Percentiles rank a stretch among this genome's conserved stretches.
Conservation (phyloP, 2,888 invertebrate genomes). For the Parascotia fuliginaria region DNA sequence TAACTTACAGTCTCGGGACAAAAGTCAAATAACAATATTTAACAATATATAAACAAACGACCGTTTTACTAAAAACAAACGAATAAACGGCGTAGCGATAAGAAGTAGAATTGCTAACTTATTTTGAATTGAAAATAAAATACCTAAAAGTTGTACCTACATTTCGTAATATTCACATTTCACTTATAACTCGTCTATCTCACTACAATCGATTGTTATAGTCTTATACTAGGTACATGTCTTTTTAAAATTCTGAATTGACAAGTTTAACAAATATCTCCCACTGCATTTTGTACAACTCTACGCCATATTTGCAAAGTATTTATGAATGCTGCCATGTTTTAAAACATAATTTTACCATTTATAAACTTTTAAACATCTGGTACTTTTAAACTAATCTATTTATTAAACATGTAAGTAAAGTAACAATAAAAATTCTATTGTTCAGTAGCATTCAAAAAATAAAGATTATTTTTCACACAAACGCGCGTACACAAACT, state of each 20-base stretch:
- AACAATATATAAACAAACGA: constrained; percentile 55
- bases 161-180: constrained; percentile 79
- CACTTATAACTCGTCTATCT: constrained; percentile 62
- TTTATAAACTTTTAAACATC: neutral
- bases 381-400: too few species aligned
- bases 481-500: too few species aligned
- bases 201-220: constrained; percentile 57
- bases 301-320: constrained; percentile 81
- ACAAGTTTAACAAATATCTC: constrained; percentile 72
- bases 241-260: constrained; percentile 74
- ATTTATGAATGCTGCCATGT: constrained; percentile 53
- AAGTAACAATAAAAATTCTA: too few species aligned
- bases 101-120: constrained; percentile 55
- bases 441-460: too few species aligned
- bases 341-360: constrained; percentile 23
- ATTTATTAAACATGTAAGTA: too few species aligned
- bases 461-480: too few species aligned
- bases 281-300: constrained; percentile 78
- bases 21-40: constrained; percentile 31
- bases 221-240: constrained; percentile 65
- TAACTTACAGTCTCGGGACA: constrained; percentile 25
- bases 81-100: constrained; percentile 50
- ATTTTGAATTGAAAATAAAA: constrained; percentile 56
- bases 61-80: constrained; percentile 57
- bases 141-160: constrained; percentile 64